Base-by-base conservation (phyloP, 2,888 invertebrate species). In the Leptinotarsa rubiginosa region DNA sequence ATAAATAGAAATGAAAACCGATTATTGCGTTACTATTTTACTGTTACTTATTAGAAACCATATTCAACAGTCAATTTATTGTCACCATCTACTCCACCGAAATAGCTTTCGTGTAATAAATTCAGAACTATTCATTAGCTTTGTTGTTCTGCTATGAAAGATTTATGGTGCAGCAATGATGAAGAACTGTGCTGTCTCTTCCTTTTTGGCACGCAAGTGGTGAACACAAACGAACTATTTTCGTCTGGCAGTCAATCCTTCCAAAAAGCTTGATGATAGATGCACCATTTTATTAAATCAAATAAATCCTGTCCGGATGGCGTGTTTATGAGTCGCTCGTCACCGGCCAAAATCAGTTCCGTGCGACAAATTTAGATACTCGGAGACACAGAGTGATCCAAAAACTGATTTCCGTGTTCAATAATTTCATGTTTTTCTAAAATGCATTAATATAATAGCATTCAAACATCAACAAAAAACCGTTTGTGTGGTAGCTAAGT, bases 281-380 rank as follows among this genome's bases (percentile, higher is more conserved):
- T 75, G 78, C 78, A 73, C 76, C 72, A 79, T 79, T 79, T 78
- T 79, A 80, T 78, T 79, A 79, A 79, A 80, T 80, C 79, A 75
- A 79, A 80, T 78, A 79, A 80, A 80, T 78, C 76, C 77, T 75
- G 78, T 75, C 80, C 69, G 75, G 70, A 69, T 72, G 73, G 78
- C 73, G 73, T 79, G 80, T 80, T 80, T 80, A 80, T 80, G 79
- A 79, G 75, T 73, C 73, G 74, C 20, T 75, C 79, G 80, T 80
- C 80, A 80, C 75, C 74, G 73, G 72, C 77, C 50, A 66, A 66
- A 66, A 73, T 74, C 75, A 76, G 76, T 76, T 74, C 75, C 70
- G 74, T 74, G 75, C 72, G 77, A 78, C 80, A 79, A 79, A 80
- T 79, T 78, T 79, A 80, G 56, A 56, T 15, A 56, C 56, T 22